Conservation (phyloP, 1,140 invertebrate species). For the Lepidostoma basale region DNA sequence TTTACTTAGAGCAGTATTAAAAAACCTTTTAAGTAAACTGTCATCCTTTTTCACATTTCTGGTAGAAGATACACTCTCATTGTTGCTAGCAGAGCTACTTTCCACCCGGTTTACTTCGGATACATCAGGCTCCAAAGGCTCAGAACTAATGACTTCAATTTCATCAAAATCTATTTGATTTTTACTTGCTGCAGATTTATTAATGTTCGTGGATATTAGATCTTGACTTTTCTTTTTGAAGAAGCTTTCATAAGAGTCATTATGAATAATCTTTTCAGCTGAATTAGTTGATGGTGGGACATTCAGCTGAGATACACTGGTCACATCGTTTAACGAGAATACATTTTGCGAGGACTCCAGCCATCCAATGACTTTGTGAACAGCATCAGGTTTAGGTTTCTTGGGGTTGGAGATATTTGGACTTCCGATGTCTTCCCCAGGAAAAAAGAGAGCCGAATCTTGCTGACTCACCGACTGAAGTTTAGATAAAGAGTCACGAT, state of each 20-base stretch:
- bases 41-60: not conserved
- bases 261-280: not conserved
- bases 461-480: slow-evolving; percentile 17
- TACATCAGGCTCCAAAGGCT: not conserved
- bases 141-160: slow-evolving; percentile 3
- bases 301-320: not conserved
- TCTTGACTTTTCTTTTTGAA: not conserved
- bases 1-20: not conserved
- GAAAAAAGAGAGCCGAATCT: slow-evolving; percentile 9
- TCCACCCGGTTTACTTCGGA: not conserved
- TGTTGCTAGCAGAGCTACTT: not conserved
- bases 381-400: not conserved
- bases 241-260: slow-evolving; percentile 2
- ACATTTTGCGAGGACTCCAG: slow-evolving; percentile 2
- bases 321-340: not conserved
- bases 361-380: slow-evolving; percentile 29
- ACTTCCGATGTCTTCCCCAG: slow-evolving; percentile 5
- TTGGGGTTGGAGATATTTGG: not conserved
- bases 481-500: not conserved
- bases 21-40: not conserved
- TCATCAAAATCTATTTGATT: not conserved
- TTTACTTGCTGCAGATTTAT: not conserved
- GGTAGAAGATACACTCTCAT: not conserved
- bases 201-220: not conserved
- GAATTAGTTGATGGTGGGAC: not conserved